Percentiles rank a stretch among this genome's conserved stretches.
Conservation (phyloP, 2,797 vertebrate species). For the Heteromormyrus szaboi region DNA sequence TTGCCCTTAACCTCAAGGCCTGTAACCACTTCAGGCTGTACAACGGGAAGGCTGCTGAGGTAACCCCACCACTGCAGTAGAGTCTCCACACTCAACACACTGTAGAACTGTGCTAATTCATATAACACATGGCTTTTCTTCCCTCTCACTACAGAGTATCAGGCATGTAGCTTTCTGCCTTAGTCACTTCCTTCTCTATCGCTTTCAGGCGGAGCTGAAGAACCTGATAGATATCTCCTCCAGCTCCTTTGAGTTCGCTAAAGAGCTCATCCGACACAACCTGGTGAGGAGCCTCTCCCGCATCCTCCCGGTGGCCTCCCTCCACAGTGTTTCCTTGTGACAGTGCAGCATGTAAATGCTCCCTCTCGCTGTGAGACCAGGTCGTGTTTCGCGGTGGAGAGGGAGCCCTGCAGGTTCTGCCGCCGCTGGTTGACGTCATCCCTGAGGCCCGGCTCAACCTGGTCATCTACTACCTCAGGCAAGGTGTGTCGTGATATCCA, state of each 20-base stretch:
- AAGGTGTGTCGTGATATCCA: slow-evolving; percentile 64
- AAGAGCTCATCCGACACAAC: slow-evolving; percentile 95
- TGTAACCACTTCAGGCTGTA: slow-evolving; percentile 95
- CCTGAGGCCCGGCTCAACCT: slow-evolving; percentile 92
- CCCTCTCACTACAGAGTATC: background rate
- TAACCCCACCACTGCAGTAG: slow-evolving; percentile 33
- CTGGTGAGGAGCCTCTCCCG: slow-evolving; percentile 63
- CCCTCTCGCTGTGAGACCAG: slow-evolving; percentile 47
- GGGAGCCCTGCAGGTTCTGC: slow-evolving; percentile 84
- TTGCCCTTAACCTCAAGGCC: slow-evolving; percentile 94
- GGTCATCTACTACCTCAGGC: slow-evolving; percentile 94
- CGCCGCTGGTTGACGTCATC: slow-evolving; percentile 92
- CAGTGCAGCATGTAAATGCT: slow-evolving; percentile 16
- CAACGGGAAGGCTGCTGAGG: slow-evolving; percentile 95
- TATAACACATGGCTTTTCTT: background rate
- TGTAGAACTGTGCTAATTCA: background rate
- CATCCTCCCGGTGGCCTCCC: background rate
- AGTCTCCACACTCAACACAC: background rate
- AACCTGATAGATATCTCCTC: slow-evolving; percentile 86
- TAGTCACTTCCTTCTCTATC: slow-evolving; percentile 19
- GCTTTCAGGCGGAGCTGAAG: slow-evolving; percentile 82
- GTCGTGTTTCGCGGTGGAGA: slow-evolving; percentile 96
- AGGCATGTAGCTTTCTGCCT: slow-evolving; percentile 1
- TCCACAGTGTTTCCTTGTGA: background rate
- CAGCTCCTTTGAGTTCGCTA: slow-evolving; percentile 91